phyloP scores from a whole-genome alignment of 1,140 invertebrate species.

The Drosophila aff. region DNA sequence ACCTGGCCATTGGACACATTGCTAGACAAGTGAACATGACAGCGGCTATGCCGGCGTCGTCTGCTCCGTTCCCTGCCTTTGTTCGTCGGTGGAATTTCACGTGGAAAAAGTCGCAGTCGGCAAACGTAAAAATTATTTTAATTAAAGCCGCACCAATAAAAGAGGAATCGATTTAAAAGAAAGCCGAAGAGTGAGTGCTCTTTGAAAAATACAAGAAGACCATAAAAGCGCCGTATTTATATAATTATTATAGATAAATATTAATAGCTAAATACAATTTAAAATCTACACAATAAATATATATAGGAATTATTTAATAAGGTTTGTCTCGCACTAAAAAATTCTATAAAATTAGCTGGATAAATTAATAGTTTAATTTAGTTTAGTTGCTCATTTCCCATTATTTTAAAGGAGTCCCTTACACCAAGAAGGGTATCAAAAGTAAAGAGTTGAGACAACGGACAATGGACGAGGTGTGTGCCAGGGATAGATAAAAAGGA shows the following conservation, averaged over 20 bases:
- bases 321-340: background rate
- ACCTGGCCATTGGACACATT: constrained; percentile 64
- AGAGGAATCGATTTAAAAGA: background rate
- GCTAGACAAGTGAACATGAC: constrained; percentile 78
- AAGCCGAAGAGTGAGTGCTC: constrained; percentile 2
- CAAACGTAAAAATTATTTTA: constrained; percentile 75
- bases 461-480: constrained; percentile 38
- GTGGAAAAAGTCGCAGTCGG: constrained; percentile 70
- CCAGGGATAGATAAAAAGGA: background rate
- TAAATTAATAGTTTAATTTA: background rate
- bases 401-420: background rate
- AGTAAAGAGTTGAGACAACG: constrained; percentile 1
- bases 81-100: constrained; percentile 66
- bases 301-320: background rate
- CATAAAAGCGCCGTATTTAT: too few species aligned
- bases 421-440: background rate
- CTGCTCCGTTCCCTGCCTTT: constrained; percentile 36
- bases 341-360: background rate
- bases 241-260: too few species aligned
- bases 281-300: background rate
- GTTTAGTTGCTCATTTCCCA: background rate
- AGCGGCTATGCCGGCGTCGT: constrained; percentile 65
- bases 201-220: background rate
- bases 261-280: too few species aligned
- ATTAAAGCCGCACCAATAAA: constrained; percentile 58